Evolutionary conservation across 2,888 invertebrate genomes (phyloP), one percentile per base, ranked within the genome.

Genomic region (Crossocerus cetratus): DNA sequence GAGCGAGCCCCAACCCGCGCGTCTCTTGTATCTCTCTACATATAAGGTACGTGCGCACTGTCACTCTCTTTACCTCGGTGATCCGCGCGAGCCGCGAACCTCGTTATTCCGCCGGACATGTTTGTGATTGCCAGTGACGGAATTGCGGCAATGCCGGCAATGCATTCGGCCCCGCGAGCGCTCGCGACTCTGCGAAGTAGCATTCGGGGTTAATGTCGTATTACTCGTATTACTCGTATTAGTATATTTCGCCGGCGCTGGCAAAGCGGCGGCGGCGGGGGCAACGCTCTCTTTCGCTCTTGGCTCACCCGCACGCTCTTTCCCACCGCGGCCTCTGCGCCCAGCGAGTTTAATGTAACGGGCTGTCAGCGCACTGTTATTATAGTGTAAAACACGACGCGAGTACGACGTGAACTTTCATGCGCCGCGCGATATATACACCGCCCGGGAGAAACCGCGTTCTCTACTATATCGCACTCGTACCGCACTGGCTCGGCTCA

Each of bases 341-440:
- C 32, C 18, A 58, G 42, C 58, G n/a, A 58, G 58, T 8, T 32
- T 32, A 32, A 32, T 32, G 32, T 32, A 32, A 32, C 32, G 32
- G 32, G 32, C 32, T 32, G 32, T 32, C 32, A 32, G 32, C 5
- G 32, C 32, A 11, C 32, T 32, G 32, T 32, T 32, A 32, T 32
- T 32, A 32, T 32, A 32, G n/a, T 22, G 23, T 56, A 23, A 56
- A 56, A 56, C 56, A 56, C 21, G 56, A 23, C 56, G 56, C 56
- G 56, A 18, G 22, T 14, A 56, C 23, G 21, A 21, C 23, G 56
- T 23, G 23, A 22, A 21, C 23, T 56, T 56, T 23, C 14, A 54
- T 21, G 56, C 16, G 22, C 14, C 16, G 58, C 23, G 32, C 56
- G 21, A 56, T 22, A 32, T 32, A 32, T 58, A 58, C 32, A 32